Evolutionary conservation across 1,140 invertebrate species (phyloP).

Genomic region (Bombus waltoni): DNA sequence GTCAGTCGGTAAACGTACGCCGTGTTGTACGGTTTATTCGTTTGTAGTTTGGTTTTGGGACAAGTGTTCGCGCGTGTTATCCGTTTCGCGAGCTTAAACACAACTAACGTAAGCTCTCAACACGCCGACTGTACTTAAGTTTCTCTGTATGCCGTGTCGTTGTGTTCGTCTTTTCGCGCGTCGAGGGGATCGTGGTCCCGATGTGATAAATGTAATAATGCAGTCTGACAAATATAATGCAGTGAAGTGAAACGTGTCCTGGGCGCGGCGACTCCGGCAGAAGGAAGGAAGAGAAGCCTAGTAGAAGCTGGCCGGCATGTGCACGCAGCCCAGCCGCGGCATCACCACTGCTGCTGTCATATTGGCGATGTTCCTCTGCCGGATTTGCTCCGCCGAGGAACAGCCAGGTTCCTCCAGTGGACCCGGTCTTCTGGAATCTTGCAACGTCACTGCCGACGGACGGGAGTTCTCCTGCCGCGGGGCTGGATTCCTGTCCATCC

Average conservation of each 20-base stretch:
- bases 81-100: slow-evolving; percentile 13
- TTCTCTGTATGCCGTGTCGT: not conserved
- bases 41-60: not conserved
- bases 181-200: slow-evolving; percentile 25
- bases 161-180: slow-evolving; percentile 3
- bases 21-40: not conserved
- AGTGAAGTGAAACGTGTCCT: slow-evolving; percentile 59
- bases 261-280: slow-evolving; percentile 55
- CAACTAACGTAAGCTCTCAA: not conserved
- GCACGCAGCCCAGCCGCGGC: slow-evolving; percentile 42
- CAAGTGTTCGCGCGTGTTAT: not conserved
- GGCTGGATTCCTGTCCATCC: slow-evolving; percentile 67
- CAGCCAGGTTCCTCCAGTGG: slow-evolving; percentile 21
- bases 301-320: slow-evolving; percentile 63
- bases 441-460: slow-evolving; percentile 71
- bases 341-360: slow-evolving; percentile 46
- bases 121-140: not conserved
- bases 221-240: slow-evolving; percentile 27
- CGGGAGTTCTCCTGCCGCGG: slow-evolving; percentile 72
- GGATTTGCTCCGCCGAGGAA: slow-evolving; percentile 39
- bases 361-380: slow-evolving; percentile 55
- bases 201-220: slow-evolving; percentile 28
- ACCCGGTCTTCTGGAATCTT: slow-evolving; percentile 46
- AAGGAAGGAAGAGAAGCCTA: slow-evolving; percentile 32
- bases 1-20: slow-evolving; percentile 64